Evolutionary conservation across 2,888 invertebrate genomes (phyloP).

Genomic region (Habrosyne pyritoides): DNA sequence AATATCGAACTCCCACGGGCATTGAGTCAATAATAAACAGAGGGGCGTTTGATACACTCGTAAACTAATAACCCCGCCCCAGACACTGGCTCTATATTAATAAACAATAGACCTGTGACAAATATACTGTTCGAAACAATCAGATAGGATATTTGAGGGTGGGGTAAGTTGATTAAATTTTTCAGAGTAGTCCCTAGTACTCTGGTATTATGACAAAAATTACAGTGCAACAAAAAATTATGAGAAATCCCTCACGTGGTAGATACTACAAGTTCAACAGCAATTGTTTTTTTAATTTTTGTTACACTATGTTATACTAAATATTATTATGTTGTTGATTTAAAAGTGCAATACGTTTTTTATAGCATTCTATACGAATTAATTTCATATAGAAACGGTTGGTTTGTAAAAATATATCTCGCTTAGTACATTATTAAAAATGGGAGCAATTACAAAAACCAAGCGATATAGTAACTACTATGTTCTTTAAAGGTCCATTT

Average conservation of each 20-base stretch:
- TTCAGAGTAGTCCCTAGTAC: conserved; percentile 15
- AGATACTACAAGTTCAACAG: no score
- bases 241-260: no score
- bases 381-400: no score
- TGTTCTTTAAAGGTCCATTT: background rate
- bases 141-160: conserved; percentile 38
- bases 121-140: conserved; percentile 52
- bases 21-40: conserved; percentile 79
- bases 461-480: background rate
- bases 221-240: background rate
- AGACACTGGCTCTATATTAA: conserved; percentile 62
- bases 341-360: no score
- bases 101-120: conserved; percentile 66
- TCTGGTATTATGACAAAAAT: background rate
- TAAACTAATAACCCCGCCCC: conserved; percentile 79
- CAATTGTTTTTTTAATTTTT: no score
- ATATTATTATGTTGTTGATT: no score
- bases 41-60: conserved; percentile 81
- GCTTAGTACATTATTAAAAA: no score
- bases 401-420: no score
- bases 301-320: no score
- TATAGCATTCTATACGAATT: no score
- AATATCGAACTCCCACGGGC: conserved; percentile 55
- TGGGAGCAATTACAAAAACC: no score
- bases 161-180: conserved; percentile 57